Conservation (phyloP, 2,888 invertebrate species). For the Lymantria dispar region DNA sequence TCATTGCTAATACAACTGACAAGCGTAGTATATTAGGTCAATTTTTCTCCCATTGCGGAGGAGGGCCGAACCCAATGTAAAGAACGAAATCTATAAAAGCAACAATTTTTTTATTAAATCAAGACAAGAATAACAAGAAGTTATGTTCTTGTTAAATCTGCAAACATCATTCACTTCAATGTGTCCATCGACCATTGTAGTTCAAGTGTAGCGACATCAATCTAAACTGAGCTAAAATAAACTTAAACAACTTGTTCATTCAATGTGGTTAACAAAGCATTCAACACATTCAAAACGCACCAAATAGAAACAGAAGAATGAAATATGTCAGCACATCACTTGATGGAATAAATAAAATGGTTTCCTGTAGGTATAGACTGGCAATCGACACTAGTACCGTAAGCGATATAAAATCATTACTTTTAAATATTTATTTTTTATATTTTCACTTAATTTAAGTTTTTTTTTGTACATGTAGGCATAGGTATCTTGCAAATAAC, state of each 20-base stretch:
- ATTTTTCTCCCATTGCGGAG: no score
- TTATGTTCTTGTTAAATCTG: constrained; percentile 1
- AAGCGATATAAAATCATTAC: constrained; percentile 20
- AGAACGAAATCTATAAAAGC: no score
- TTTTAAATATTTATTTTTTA: no score
- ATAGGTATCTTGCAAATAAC: no score
- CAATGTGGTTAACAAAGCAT: constrained; percentile 51
- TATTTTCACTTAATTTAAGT: no score
- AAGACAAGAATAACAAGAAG: no score
- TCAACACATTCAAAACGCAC: constrained; percentile 52
- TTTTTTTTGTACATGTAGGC: no score
- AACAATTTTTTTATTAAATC: no score
- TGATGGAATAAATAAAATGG: constrained; percentile 65
- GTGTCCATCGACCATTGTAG: constrained; percentile 16
- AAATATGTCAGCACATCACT: constrained; percentile 58
- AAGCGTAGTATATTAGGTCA: no score
- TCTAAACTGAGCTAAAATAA: constrained; percentile 46
- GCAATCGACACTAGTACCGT: constrained; percentile 32
- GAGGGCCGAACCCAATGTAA: no score
- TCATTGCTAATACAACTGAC: no score
- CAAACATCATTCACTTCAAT: constrained; percentile 25
- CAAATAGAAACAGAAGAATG: constrained; percentile 45
- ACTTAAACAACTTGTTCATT: constrained; percentile 47
- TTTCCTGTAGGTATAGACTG: constrained; percentile 49
- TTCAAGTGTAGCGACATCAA: constrained; percentile 31